Percentiles rank a stretch among this genome's conserved stretches.
phyloP scores from a whole-genome alignment of 2,797 vertebrate genomes.

The Lacerta agilis region DNA sequence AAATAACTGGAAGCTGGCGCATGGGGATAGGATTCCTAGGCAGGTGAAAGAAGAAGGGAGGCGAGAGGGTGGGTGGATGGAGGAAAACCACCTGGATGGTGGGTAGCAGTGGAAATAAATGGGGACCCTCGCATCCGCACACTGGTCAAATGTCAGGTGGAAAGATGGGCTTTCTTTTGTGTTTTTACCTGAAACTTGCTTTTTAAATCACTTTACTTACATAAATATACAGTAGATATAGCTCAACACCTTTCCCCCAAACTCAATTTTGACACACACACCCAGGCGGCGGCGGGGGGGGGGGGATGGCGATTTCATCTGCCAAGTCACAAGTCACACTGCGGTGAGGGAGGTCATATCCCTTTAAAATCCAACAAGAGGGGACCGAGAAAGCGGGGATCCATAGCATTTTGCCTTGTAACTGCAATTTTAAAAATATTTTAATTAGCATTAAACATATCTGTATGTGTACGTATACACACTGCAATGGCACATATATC shows the following conservation, averaged over 20 bases:
- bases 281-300: too few species aligned
- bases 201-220: too few species aligned
- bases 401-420: neutral
- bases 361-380: neutral
- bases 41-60: neutral
- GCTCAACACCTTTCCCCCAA: too few species aligned
- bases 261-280: neutral
- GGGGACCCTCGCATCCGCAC: neutral
- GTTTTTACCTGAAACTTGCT: neutral
- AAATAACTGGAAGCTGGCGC: too few species aligned
- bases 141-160: neutral
- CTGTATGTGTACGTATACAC: neutral
- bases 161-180: too few species aligned
- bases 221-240: too few species aligned
- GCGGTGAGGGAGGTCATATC: too few species aligned
- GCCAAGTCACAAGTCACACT: neutral
- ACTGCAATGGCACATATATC: neutral
- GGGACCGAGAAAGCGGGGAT: neutral
- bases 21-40: neutral
- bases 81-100: neutral
- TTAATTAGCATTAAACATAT: slow-evolving; percentile 8
- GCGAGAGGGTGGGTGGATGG: neutral
- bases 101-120: too few species aligned
- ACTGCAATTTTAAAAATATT: neutral
- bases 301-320: neutral